Conservation (phyloP, 2,888 invertebrate species). For the Aspidiotus destructor region DNA sequence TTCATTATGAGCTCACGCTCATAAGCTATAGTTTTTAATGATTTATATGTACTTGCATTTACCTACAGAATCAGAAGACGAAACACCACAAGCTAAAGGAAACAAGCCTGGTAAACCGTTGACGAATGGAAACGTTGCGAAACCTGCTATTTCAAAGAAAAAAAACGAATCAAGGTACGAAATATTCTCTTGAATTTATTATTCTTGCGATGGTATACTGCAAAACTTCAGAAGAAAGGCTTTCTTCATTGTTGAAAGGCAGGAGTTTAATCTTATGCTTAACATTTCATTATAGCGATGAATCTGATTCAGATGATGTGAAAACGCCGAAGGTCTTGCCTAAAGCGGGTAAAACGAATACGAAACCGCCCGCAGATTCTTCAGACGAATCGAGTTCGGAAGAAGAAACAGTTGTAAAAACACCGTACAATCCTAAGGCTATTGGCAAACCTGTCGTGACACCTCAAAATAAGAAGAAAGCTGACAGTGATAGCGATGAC, state of each 20-base stretch:
- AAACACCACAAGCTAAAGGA: background rate
- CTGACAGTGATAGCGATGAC: background rate
- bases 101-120: conserved; percentile 6
- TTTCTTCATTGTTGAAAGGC: background rate
- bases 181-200: background rate
- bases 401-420: conserved; percentile 2
- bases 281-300: background rate
- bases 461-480: background rate
- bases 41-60: too few relatives aligned
- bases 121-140: conserved; percentile 3
- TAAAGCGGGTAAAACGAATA: too few relatives aligned
- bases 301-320: too few relatives aligned
- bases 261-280: background rate
- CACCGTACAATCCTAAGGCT: background rate
- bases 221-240: too few relatives aligned
- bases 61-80: conserved; percentile 14
- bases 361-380: background rate
- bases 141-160: background rate
- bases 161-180: background rate
- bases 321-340: too few relatives aligned
- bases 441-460: background rate
- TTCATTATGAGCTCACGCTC: background rate
- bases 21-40: background rate
- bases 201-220: too few relatives aligned
- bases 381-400: background rate